Evolutionary conservation across 2,113 vertebrate species (phyloP).

Genomic region (Microcebus tavaratra): DNA sequence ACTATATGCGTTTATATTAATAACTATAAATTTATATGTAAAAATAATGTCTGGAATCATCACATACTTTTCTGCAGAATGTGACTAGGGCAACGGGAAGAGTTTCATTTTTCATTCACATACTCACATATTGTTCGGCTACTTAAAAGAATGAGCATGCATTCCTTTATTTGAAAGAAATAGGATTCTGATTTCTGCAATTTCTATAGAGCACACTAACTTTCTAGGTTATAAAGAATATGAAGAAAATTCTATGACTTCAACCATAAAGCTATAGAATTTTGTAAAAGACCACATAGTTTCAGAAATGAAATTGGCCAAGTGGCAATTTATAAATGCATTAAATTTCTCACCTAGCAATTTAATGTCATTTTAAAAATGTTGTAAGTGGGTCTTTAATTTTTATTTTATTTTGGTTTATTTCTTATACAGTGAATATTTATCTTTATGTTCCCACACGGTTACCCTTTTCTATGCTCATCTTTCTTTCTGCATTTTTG

Average conservation of each 20-base stretch:
- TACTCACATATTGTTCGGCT: background rate
- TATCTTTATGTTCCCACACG: no score
- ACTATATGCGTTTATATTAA: background rate
- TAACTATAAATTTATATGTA: background rate
- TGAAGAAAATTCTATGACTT: background rate
- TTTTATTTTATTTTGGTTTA: background rate
- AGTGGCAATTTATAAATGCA: background rate
- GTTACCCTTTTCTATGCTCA: no score
- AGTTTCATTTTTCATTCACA: background rate
- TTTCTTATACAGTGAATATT: no score
- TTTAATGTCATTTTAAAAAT: constrained; percentile 21
- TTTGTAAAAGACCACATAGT: background rate
- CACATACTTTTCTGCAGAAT: background rate
- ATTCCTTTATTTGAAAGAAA: constrained; percentile 18
- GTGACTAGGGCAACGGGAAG: background rate
- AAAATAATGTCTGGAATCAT: background rate
- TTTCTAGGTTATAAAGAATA: background rate
- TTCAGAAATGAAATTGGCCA: constrained; percentile 1
- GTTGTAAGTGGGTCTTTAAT: background rate
- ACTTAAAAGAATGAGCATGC: background rate
- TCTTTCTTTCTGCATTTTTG: no score
- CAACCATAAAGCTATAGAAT: background rate
- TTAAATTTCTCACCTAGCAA: background rate
- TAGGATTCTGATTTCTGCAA: background rate
- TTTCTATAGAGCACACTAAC: background rate